Evolutionary conservation across 92 coral and sea anemone genomes (phyloP), one percentile per base, ranked within the genome.

Genomic region (Parazoanthus atlanticus): DNA sequence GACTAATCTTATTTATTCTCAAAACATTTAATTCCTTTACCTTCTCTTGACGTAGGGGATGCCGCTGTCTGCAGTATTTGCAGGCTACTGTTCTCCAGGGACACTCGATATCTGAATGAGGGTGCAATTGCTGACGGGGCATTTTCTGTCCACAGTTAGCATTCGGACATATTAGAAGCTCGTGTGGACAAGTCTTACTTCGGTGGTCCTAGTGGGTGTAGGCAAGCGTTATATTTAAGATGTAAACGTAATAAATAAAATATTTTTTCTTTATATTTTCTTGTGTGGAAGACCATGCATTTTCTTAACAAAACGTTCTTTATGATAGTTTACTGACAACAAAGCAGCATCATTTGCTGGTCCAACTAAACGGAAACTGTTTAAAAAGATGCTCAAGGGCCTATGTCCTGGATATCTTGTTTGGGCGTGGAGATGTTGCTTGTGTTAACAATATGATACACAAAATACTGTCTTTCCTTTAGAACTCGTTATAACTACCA

Each of bases 21-120:
- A 17, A 72, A 2, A 28, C 38, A 21, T 61, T 61, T 19, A 7
- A 10, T 69, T 38, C 16, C 16, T 61, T 81, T 17, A 89, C 92
- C 89, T 84, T 64, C 30, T 85, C 85, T 25, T 43, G 66, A 76
- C 89, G 76, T 15, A 89, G 31, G 6, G 92, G 47, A 67, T 84
- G 81, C 54, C 81, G 36, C 32, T 89, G 54, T 17, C 43, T 66
- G 47, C 92, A 89, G 74, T 89, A 49, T 25, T 26, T 31, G 40
- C 92, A 89, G 12, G 43, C 33, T 52, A 49, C 65, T n/a, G 41
- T 26, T 31, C 86, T 36, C 89, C 89, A 89, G 33, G 38, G 26
- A 78, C 92, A 89, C 79, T 85, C 89, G 30, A 64, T 66, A 32
- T 43, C 71, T 36, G 92, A 85, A 77, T 89, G 92, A 9, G 28